These are phyloP conservation scores for Hyppa rectilinea DNA, from an alignment of 2,888 invertebrate genomes.

Conservation along the genomic window DNA sequence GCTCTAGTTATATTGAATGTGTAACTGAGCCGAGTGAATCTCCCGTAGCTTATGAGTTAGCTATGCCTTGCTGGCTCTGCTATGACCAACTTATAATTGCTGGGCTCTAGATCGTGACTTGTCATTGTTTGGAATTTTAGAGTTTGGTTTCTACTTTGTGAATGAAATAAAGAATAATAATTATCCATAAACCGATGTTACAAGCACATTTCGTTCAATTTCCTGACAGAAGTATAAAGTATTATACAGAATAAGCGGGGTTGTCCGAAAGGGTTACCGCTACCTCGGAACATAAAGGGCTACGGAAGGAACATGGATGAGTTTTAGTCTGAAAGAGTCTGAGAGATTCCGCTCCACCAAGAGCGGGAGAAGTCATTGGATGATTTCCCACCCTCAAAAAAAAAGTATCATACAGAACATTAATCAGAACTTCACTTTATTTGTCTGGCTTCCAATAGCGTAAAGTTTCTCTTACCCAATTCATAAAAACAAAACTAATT, in stretches of 20 bases:
- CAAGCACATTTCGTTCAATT: background rate
- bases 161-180: conserved; percentile 22
- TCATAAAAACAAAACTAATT: background rate
- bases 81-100: conserved; percentile 53
- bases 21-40: conserved; percentile 55
- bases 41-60: conserved; percentile 58
- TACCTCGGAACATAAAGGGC: too few species aligned
- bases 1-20: conserved; percentile 61
- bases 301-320: too few species aligned
- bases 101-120: conserved; percentile 37
- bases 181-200: background rate
- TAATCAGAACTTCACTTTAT: background rate
- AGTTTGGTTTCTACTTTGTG: conserved; percentile 15
- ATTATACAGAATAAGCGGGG: too few species aligned
- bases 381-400: too few species aligned
- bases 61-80: conserved; percentile 42
- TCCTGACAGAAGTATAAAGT: background rate
- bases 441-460: background rate
- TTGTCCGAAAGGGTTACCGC: too few species aligned
- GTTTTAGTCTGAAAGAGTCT: too few species aligned
- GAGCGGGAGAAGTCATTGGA: too few species aligned
- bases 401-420: too few species aligned
- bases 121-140: conserved; percentile 12
- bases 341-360: too few species aligned
- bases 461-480: background rate